A percentile compares a stretch with the other conserved stretches of the same genome.
Evolutionary conservation across 2,113 vertebrate species (phyloP).

Genomic region (Formicarius rufipectus): DNA sequence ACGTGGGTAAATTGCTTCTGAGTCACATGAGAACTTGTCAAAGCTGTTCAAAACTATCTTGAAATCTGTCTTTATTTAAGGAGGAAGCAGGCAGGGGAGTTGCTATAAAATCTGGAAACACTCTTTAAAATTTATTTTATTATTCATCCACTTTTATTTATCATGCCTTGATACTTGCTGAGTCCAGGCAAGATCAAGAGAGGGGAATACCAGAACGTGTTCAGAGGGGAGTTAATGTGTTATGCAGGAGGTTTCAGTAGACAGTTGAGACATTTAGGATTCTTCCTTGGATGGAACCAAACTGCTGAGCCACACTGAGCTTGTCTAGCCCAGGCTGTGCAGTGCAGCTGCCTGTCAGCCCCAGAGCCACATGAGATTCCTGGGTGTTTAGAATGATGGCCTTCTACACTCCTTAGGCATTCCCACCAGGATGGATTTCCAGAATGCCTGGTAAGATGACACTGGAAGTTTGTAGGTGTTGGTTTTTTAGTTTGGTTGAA

Average conservation of each 20-base stretch:
- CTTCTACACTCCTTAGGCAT: not conserved
- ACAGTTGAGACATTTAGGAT: not conserved
- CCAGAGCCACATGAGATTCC: not conserved
- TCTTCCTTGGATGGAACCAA: not conserved
- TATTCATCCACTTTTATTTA: not conserved
- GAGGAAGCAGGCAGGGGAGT: not conserved
- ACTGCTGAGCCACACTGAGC: not conserved
- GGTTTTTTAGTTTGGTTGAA: not conserved
- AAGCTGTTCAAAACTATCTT: not conserved
- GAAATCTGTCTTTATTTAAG: not conserved
- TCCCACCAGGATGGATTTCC: not conserved
- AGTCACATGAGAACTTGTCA: not conserved
- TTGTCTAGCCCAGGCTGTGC: not conserved
- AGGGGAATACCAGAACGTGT: not conserved
- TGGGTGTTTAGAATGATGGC: not conserved
- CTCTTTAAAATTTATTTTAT: not conserved
- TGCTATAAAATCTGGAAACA: not conserved
- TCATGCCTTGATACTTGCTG: not conserved
- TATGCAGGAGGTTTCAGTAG: not conserved
- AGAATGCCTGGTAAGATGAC: not conserved
- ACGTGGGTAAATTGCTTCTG: not conserved
- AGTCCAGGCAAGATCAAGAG: not conserved
- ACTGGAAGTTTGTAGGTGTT: not conserved
- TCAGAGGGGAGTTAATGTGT: not conserved
- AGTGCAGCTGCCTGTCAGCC: not conserved